Base-by-base conservation (phyloP, 2,113 vertebrate genomes). In the Antechinus stuartii region DNA sequence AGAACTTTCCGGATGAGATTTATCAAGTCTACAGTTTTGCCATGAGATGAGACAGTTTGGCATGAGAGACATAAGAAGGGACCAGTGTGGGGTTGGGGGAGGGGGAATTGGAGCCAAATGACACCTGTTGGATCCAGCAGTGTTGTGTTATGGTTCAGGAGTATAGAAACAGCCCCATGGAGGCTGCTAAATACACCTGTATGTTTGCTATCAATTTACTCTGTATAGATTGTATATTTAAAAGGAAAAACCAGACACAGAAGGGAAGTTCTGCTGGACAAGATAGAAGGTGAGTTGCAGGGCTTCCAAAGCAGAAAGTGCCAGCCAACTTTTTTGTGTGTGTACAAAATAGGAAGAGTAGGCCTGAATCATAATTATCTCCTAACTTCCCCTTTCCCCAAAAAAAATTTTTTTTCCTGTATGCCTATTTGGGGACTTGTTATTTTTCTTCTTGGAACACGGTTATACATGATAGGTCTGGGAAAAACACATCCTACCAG, bases 1-100 rank as follows among this genome's bases (percentile, higher is more conserved):
- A 99, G 95, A 98, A 99, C 98, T 99, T 99, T 92, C 99, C 99
- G 0, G 99, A 99, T 0, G 99, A 99, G 98, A 99, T 99, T 97
- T 99, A 99, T 98, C 99, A 99, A 0, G 99, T 99, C 52, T 99
- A 99, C 97, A 99, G 99, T 10, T 97, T 99, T 0, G 99, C 99
- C 90, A 99, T 99, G 97, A 99, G 99, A 99, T 99, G 99, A 99
- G 93, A 68, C 56, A 0, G 5, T 55, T 93, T 0, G 2, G 54
- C 2, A 0, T 90, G 0, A 0, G 90, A 16, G 14, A 90, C 94
- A 23, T n/a, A 42, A 42, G 68, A 0, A 0, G 35, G 93, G 84
- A 47, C 92, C 91, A 1, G 52, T 8, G 89, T 14, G 8, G 35
- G 54, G 90, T 26, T 2, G 2, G 89, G 94, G n/a, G 14, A 52